Percentiles rank a stretch among this genome's conserved stretches.
Evolutionary conservation across 2,113 vertebrate genomes (phyloP).

Genomic region (Cochlearius cochlearius): DNA sequence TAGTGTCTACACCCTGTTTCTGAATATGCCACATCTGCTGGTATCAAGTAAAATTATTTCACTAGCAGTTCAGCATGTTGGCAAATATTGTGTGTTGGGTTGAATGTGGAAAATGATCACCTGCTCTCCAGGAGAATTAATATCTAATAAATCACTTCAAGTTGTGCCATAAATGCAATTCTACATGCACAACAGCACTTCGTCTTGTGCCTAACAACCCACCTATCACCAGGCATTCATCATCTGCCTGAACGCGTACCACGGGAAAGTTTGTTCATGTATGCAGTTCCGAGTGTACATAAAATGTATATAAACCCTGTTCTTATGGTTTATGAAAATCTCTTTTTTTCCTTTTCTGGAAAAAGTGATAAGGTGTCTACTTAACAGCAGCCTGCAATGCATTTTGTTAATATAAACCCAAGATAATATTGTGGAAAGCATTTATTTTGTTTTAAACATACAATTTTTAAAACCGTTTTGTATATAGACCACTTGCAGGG

Average conservation of each 20-base stretch:
- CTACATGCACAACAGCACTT: not conserved
- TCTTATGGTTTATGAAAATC: not conserved
- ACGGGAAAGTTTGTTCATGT: not conserved
- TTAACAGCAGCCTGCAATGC: not conserved
- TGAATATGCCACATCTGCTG: not conserved
- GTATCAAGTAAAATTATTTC: not conserved
- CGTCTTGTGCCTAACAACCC: conserved; percentile 5
- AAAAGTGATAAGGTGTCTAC: not conserved
- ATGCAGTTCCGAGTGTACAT: not conserved
- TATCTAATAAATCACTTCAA: conserved; percentile 26
- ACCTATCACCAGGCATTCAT: not conserved
- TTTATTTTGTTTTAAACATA: not conserved
- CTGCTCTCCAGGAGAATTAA: conserved; percentile 2
- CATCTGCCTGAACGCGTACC: not conserved
- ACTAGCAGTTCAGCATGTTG: not conserved
- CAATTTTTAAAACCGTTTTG: not conserved
- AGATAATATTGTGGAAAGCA: not conserved
- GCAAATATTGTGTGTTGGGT: not conserved
- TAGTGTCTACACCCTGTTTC: not conserved
- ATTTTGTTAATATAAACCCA: not conserved
- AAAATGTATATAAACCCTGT: not conserved
- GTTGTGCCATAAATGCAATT: conserved; percentile 17
- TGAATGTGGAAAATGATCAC: not conserved
- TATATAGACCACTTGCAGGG: not conserved
- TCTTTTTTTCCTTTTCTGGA: not conserved